Conservation (phyloP, 2,888 invertebrate species). For the Chloroclystis v-ata region DNA sequence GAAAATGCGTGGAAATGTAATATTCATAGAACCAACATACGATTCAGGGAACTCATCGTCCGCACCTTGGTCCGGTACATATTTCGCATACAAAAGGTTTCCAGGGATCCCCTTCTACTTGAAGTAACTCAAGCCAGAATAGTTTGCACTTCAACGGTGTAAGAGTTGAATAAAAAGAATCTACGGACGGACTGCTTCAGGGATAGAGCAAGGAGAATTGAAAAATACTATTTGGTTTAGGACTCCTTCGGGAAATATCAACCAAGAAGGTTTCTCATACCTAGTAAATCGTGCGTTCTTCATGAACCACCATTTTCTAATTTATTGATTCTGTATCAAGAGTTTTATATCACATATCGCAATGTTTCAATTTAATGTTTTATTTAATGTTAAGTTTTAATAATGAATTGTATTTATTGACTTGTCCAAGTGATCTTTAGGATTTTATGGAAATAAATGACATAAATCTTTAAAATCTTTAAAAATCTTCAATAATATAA, state of each 20-base stretch:
- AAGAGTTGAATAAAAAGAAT: constrained; percentile 52
- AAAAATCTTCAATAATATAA: no score
- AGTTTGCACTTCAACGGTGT: constrained; percentile 61
- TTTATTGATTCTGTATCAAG: no score
- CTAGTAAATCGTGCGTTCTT: constrained; percentile 23
- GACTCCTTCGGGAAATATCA: constrained; percentile 48
- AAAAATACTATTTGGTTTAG: constrained; percentile 58
- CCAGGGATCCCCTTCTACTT: constrained; percentile 65
- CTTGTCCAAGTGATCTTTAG: no score
- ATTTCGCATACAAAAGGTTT: constrained; percentile 71
- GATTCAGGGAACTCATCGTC: constrained; percentile 75
- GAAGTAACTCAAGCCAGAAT: constrained; percentile 70
- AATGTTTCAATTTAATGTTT: no score
- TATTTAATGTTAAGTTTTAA: no score
- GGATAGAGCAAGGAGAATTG: constrained; percentile 55
- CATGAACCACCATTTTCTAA: constrained; percentile 25
- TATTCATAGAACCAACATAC: constrained; percentile 75
- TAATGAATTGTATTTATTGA: no score
- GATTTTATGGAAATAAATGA: no score
- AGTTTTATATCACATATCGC: no score
- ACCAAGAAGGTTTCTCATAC: constrained; percentile 44
- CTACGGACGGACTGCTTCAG: constrained; percentile 57
- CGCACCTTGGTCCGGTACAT: constrained; percentile 71
- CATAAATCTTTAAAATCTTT: no score
- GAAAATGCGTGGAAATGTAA: constrained; percentile 73